Conservation (phyloP, 2,797 vertebrate genomes). For the Gymnopithys bicolor region DNA sequence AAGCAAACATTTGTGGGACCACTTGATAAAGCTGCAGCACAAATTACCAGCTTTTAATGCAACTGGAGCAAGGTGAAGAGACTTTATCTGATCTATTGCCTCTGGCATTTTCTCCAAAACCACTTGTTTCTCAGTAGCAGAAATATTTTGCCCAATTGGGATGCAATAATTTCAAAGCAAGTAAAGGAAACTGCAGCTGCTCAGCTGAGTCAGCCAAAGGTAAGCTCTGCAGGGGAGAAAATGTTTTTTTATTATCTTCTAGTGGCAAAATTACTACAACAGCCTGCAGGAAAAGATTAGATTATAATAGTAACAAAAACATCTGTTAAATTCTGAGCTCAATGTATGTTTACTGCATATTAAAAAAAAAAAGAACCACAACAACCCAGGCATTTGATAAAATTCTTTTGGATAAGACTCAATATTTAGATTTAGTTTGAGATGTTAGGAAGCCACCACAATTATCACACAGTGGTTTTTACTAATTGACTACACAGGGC, state of each 20-base stretch:
- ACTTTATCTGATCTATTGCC: slow-evolving; percentile 20
- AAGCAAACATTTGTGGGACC: slow-evolving; percentile 1
- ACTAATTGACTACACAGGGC: background rate
- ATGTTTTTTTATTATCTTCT: slow-evolving; percentile 58
- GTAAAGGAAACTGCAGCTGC: slow-evolving; percentile 55
- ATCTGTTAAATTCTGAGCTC: slow-evolving; percentile 47
- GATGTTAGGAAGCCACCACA: background rate
- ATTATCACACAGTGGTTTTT: background rate
- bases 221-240: slow-evolving; percentile 64
- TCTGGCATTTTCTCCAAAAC: slow-evolving; percentile 35
- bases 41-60: background rate
- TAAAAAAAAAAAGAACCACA: background rate
- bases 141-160: slow-evolving; percentile 40
- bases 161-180: slow-evolving; percentile 50
- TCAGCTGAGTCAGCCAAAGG: slow-evolving; percentile 67
- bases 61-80: background rate
- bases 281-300: slow-evolving; percentile 54
- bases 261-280: slow-evolving; percentile 48
- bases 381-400: background rate
- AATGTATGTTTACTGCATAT: background rate
- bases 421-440: background rate
- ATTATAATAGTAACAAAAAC: slow-evolving; percentile 58
- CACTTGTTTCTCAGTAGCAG: slow-evolving; percentile 38
- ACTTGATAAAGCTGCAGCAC: background rate
- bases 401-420: slow-evolving; percentile 7